These are phyloP conservation scores for Isoperla grammatica DNA, from an alignment of 2,888 invertebrate genomes.

Conservation along the genomic window DNA sequence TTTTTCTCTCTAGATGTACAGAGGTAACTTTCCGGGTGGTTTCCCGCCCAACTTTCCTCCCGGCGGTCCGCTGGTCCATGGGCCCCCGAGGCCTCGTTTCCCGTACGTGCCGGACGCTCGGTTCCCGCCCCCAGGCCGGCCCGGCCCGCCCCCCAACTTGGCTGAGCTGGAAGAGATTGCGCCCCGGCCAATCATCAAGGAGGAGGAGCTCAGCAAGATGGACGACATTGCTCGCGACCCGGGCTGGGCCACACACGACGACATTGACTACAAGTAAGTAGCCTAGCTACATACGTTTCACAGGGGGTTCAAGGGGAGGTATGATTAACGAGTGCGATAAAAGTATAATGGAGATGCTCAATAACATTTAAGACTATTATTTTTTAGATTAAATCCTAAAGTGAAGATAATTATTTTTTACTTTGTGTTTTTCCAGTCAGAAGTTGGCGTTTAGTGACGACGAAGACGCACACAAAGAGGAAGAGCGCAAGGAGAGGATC, in stretches of 20 bases:
- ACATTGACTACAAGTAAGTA: constrained; percentile 82
- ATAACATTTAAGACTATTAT: too few relatives aligned
- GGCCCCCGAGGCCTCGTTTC: constrained; percentile 42
- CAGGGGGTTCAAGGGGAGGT: too few relatives aligned
- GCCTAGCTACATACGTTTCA: not conserved
- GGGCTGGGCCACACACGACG: constrained; percentile 90
- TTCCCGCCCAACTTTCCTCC: constrained; percentile 40
- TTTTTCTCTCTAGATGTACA: constrained; percentile 41
- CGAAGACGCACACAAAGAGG: constrained; percentile 51
- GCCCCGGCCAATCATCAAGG: constrained; percentile 83
- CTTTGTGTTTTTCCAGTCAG: constrained; percentile 53
- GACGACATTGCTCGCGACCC: constrained; percentile 85
- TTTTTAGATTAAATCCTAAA: not conserved
- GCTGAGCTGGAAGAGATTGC: constrained; percentile 51
- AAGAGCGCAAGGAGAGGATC: constrained; percentile 25
- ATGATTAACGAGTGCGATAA: too few relatives aligned
- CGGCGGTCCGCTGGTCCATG: constrained; percentile 37
- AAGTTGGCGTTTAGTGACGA: constrained; percentile 93
- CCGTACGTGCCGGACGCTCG: constrained; percentile 39
- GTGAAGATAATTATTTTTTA: too few relatives aligned
- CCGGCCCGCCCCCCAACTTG: constrained; percentile 13
- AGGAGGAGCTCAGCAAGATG: constrained; percentile 87
- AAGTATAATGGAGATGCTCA: too few relatives aligned
- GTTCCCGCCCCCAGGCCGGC: constrained; percentile 18
- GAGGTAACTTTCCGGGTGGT: constrained; percentile 43